Evolutionary conservation across 2,888 invertebrate species (phyloP).

Genomic region (Cheilosia grossa): DNA sequence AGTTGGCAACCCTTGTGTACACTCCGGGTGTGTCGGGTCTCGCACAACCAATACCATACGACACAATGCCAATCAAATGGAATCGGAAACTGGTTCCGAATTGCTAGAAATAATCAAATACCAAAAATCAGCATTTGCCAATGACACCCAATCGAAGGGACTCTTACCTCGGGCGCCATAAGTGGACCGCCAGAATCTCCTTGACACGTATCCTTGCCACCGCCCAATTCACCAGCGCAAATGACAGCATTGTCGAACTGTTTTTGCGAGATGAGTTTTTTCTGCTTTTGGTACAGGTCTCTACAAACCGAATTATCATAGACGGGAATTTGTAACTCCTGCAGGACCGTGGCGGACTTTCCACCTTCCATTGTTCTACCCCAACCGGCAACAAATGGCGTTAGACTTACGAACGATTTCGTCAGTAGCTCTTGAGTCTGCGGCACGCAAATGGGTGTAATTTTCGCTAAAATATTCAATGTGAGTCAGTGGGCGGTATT

Average conservation of each 20-base stretch:
- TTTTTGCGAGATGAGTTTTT: constrained; percentile 77
- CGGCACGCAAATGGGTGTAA: constrained; percentile 91
- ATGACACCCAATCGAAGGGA: not conserved
- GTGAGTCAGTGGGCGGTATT: not conserved
- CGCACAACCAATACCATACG: constrained; percentile 87
- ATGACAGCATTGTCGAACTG: constrained; percentile 81
- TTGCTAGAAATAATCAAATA: constrained; percentile 78
- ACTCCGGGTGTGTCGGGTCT: constrained; percentile 86
- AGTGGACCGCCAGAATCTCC: constrained; percentile 83
- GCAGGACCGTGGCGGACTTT: constrained; percentile 86
- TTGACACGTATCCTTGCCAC: constrained; percentile 82
- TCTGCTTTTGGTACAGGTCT: constrained; percentile 78
- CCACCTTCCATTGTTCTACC: constrained; percentile 84
- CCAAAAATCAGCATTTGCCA: not conserved
- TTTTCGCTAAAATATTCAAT: constrained; percentile 84
- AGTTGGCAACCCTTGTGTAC: constrained; percentile 85
- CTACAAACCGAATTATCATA: constrained; percentile 86
- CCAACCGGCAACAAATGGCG: constrained; percentile 89
- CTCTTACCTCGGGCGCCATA: constrained; percentile 80
- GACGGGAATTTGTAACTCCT: constrained; percentile 89
- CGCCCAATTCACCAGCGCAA: constrained; percentile 81
- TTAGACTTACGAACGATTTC: constrained; percentile 85
- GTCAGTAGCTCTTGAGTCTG: constrained; percentile 84
- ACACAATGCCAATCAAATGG: constrained; percentile 86
- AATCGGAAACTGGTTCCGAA: constrained; percentile 85